Evolutionary conservation across 2,888 invertebrate genomes (phyloP).

Genomic region (Buathra laborator): DNA sequence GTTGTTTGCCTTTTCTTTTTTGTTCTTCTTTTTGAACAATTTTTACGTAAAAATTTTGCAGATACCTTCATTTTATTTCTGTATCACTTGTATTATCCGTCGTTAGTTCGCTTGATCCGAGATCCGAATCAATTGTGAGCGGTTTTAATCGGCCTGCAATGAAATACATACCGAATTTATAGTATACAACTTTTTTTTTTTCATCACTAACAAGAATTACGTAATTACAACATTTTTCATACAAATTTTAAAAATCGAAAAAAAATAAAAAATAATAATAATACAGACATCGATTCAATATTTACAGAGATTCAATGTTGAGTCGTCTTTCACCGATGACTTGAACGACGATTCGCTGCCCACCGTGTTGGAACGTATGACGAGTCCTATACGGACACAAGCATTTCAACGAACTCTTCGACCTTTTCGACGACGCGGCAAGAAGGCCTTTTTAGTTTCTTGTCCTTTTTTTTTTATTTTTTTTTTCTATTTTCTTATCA

Average conservation of each 20-base stretch:
- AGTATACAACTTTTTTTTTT: neutral
- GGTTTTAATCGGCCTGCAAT: conserved; percentile 70
- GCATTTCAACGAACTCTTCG: conserved; percentile 45
- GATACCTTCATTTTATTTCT: conserved; percentile 54
- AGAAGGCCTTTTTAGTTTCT: conserved; percentile 30
- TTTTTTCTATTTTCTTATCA: neutral
- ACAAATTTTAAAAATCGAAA: neutral
- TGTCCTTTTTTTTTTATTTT: neutral
- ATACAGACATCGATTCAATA: conserved; percentile 49
- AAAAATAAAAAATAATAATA: neutral
- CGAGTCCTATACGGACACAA: conserved; percentile 64
- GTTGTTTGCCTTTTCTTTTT: neutral
- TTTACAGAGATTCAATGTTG: conserved; percentile 70
- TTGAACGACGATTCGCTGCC: conserved; percentile 68
- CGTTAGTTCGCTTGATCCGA: conserved; percentile 58
- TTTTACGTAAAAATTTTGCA: conserved; percentile 16
- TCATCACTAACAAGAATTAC: neutral
- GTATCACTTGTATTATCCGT: conserved; percentile 66
- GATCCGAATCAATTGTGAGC: conserved; percentile 63
- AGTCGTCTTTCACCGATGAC: conserved; percentile 64
- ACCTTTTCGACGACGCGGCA: conserved; percentile 21
- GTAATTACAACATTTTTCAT: neutral
- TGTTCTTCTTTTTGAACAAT: neutral
- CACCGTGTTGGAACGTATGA: conserved; percentile 66
- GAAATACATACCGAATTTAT: conserved; percentile 44